These are phyloP conservation scores for Epinephelus moara DNA, from an alignment of 2,113 vertebrate genomes.

Conservation along the genomic window DNA sequence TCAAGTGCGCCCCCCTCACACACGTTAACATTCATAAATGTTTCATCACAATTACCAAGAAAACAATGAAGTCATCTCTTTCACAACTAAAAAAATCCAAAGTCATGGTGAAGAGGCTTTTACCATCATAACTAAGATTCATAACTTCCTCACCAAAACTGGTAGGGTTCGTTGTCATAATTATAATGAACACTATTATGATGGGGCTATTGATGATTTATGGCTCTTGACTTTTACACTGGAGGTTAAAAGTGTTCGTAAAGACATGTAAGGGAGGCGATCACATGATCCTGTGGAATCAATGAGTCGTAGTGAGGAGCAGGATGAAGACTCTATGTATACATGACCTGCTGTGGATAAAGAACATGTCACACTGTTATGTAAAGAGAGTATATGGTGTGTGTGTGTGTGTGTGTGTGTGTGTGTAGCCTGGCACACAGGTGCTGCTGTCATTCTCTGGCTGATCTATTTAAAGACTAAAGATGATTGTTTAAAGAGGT, in stretches of 20 bases:
- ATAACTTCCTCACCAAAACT: neutral
- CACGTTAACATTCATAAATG: neutral
- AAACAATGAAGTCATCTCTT: neutral
- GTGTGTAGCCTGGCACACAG: conserved; percentile 10
- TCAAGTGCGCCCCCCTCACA: neutral
- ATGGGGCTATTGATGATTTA: neutral
- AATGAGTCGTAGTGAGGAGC: neutral
- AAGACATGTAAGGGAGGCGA: neutral
- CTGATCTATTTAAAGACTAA: conserved; percentile 50
- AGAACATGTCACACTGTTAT: neutral
- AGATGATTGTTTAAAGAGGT: conserved; percentile 19
- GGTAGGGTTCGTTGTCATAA: neutral
- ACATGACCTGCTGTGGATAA: neutral
- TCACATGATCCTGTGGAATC: neutral
- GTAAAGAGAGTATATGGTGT: neutral
- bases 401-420: neutral
- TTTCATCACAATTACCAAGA: neutral
- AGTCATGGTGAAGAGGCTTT: neutral
- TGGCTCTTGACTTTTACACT: neutral
- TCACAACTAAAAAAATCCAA: no score
- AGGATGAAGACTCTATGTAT: neutral
- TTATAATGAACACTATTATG: neutral
- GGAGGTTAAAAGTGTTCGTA: neutral
- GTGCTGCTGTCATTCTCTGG: conserved; percentile 46
- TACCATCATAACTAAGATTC: neutral